Evolutionary conservation across 2,113 vertebrate genomes (phyloP), one percentile per base, ranked within the genome.

Genomic region (Ophiodon elongatus): DNA sequence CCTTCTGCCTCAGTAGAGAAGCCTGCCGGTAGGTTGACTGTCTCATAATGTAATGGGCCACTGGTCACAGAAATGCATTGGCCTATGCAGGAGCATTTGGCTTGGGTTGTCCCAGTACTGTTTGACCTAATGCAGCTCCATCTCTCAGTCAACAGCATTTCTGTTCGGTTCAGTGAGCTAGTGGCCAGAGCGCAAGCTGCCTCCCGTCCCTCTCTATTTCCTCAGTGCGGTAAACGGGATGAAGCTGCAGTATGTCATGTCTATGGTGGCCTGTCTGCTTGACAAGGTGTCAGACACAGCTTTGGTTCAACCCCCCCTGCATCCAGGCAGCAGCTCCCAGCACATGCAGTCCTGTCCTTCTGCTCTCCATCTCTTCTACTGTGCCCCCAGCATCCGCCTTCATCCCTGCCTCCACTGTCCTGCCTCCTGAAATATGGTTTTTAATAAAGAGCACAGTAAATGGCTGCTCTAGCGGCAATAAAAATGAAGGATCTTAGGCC

Each of bases 361-460:
- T 78, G 79, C 84, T 82, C 82, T 75, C 71, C 75, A 54, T 79
- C 89, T 88, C 83, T 47, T 69, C 82, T n/a, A 56, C 84, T 50
- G 66, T 54, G 68, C 73, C 68, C 77, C 66, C 80, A 70, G 73
- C 87, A 83, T 84, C 82, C 78, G 74, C 79, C 79, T 79, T 73
- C 87, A 76, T 89, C 78, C 77, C 78, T 54, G 68, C 83, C 80
- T 83, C 75, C 47, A 79, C 79, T 75, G 54, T 75, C 88, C 88
- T 88, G 85, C 73, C 74, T 76, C 81, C 82, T 95, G 93, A 95
- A 94, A 95, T 94, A 95, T 93, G 92, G 77, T 93, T 95, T 95
- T 96, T 95, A 95, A 96, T 95, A 95, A 94, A 94, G 93, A 91
- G 92, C 88, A 84, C 84, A 33, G 90, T 94, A 95, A 95, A 94